Evolutionary conservation across 2,797 vertebrate genomes (phyloP).

Genomic region (Onychomys torridus): DNA sequence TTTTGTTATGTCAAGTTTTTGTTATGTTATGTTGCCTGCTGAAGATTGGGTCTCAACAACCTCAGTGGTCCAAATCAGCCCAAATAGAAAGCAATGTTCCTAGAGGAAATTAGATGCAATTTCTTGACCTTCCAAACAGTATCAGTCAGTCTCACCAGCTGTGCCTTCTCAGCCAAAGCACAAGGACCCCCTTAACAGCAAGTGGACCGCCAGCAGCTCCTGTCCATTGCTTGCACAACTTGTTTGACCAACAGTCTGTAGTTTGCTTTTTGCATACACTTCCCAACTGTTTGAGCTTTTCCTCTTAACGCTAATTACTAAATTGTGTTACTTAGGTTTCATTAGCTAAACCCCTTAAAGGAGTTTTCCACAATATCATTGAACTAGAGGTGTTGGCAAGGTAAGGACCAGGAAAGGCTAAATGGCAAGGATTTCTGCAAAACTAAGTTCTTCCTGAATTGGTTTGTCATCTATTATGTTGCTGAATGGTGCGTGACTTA

Average conservation of each 20-base stretch:
- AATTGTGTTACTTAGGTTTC: constrained; percentile 6
- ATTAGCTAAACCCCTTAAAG: constrained; percentile 15
- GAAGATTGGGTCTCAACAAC: background rate
- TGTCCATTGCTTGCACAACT: background rate
- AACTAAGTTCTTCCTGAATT: constrained; percentile 56
- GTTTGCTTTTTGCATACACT: background rate
- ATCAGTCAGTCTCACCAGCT: background rate
- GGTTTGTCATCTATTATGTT: constrained; percentile 6
- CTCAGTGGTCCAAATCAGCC: background rate
- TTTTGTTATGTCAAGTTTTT: background rate
- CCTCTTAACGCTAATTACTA: constrained; percentile 42
- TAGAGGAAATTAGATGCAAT: background rate
- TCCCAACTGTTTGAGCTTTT: constrained; percentile 49
- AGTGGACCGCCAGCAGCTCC: background rate
- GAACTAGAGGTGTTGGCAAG: constrained; percentile 40
- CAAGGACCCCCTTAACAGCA: background rate
- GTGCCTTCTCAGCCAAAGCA: background rate
- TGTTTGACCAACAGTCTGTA: background rate
- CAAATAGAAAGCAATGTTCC: background rate
- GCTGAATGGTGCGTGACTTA: constrained; percentile 50
- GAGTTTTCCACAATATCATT: constrained; percentile 56
- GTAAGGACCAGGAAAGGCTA: constrained; percentile 30
- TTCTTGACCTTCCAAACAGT: constrained; percentile 26
- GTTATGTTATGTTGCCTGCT: background rate
- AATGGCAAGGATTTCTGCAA: constrained; percentile 16